Conservation (phyloP, 2,113 vertebrate genomes). For the Chlorodrepanis virens region DNA sequence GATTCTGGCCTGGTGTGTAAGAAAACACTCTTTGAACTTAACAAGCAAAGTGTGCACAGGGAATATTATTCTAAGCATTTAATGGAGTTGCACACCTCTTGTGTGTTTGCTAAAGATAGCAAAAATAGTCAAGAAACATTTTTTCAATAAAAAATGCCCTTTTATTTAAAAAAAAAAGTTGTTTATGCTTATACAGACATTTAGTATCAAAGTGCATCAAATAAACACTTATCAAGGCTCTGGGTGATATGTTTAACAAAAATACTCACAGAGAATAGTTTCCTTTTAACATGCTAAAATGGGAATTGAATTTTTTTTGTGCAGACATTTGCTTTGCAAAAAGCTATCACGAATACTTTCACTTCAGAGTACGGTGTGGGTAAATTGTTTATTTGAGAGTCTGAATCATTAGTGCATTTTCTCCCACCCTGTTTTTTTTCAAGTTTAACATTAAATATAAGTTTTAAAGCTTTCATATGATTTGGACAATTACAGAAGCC, state of each 20-base stretch:
- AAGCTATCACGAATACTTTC: background rate
- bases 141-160: background rate
- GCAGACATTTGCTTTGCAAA: background rate
- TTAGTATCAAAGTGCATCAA: background rate
- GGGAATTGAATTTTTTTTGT: background rate
- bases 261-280: background rate
- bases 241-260: background rate
- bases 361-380: background rate
- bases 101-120: background rate
- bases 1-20: background rate
- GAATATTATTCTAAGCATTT: constrained; percentile 37
- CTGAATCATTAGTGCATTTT: background rate
- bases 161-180: background rate
- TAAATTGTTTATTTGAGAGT: background rate
- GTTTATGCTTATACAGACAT: background rate
- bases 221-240: background rate
- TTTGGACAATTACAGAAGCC: background rate
- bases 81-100: background rate
- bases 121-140: background rate
- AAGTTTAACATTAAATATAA: background rate
- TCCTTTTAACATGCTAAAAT: background rate
- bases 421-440: background rate
- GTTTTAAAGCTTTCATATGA: background rate
- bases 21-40: constrained; percentile 26
- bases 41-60: background rate